Percentiles rank a stretch among this genome's conserved stretches.
phyloP scores from a whole-genome alignment of 2,888 invertebrate species.

The Amblyjoppa proteus region DNA sequence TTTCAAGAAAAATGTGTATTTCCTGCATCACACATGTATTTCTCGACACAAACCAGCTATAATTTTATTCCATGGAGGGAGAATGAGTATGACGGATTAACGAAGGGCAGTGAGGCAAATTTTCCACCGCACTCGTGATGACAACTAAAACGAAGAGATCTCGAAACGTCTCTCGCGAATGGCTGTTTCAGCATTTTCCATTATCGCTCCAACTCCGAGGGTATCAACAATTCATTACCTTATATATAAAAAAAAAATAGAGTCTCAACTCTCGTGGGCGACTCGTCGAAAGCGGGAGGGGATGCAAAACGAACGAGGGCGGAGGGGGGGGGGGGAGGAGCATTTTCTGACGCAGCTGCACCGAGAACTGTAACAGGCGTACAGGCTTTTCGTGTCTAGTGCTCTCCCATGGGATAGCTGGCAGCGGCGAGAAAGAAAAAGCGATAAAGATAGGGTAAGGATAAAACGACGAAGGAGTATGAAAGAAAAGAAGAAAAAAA shows the following conservation, averaged over 20 bases:
- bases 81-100: neutral
- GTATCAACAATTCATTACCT: constrained; percentile 21
- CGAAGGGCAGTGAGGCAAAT: neutral
- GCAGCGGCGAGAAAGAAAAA: constrained; percentile 57
- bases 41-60: neutral
- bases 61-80: neutral
- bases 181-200: neutral
- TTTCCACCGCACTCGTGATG: neutral
- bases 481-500: constrained; percentile 6
- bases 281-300: constrained; percentile 25
- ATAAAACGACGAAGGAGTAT: constrained; percentile 47
- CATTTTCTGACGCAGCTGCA: constrained; percentile 56
- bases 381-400: constrained; percentile 61
- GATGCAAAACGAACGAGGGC: constrained; percentile 57
- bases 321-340: constrained; percentile 13
- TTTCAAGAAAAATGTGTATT: neutral
- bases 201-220: neutral
- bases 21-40: neutral
- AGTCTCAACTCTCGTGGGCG: constrained; percentile 13
- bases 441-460: constrained; percentile 61
- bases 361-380: constrained; percentile 54
- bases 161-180: neutral
- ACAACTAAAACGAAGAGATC: neutral
- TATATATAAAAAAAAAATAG: constrained; percentile 20
- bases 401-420: constrained; percentile 62